phyloP scores from a whole-genome alignment of 2,797 vertebrate genomes.

The Meriones psammophilus region DNA sequence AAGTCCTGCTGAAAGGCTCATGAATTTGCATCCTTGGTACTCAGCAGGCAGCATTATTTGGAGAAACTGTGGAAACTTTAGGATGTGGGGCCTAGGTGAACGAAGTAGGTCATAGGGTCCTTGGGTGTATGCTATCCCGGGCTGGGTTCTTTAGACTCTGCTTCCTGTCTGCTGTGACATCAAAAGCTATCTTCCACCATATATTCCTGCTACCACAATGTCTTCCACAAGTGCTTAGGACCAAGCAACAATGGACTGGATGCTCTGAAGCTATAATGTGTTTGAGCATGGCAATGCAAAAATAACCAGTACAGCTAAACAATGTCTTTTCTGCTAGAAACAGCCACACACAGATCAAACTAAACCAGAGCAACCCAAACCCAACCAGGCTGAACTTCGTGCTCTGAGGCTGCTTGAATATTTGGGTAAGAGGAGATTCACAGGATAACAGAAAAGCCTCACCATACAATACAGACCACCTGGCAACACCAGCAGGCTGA shows the following conservation, averaged over 20 bases:
- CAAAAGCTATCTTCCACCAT: background rate
- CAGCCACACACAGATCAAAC: background rate
- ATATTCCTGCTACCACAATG: background rate
- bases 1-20: background rate
- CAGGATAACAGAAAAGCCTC: background rate
- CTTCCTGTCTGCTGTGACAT: background rate
- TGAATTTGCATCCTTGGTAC: background rate
- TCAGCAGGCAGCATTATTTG: background rate
- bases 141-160: background rate
- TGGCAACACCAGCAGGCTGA: background rate
- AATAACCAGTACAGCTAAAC: background rate
- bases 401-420: too few relatives aligned
- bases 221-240: background rate
- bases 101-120: background rate
- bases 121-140: background rate
- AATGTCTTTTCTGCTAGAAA: background rate
- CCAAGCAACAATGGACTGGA: background rate
- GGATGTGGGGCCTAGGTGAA: background rate
- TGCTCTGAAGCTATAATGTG: background rate
- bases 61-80: background rate
- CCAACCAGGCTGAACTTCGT: background rate
- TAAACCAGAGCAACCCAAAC: background rate
- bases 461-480: background rate
- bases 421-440: background rate
- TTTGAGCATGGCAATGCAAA: background rate